Conservation (phyloP, 2,113 vertebrate species). For the Electrona antarctica region DNA sequence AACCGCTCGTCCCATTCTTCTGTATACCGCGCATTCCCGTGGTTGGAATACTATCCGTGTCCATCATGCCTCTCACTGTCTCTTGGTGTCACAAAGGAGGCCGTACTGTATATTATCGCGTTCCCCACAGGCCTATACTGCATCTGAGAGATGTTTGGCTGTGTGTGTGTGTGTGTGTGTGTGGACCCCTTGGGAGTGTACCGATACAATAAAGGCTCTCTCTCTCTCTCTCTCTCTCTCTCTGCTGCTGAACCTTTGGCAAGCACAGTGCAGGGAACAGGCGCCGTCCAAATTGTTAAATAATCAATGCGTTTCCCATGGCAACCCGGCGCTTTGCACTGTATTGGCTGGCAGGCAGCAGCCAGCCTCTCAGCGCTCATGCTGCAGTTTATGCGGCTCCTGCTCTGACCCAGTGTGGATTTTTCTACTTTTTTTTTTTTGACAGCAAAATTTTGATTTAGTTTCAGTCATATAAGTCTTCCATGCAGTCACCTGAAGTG, state of each 20-base stretch:
- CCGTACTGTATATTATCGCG: conserved; percentile 40
- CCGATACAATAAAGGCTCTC: no score
- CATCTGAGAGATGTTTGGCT: conserved; percentile 32
- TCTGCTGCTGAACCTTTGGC: conserved; percentile 62
- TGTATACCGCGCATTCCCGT: conserved; percentile 30
- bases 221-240: conserved; percentile 38
- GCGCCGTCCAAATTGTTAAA: conserved; percentile 78
- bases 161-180: no score
- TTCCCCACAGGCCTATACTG: conserved; percentile 26
- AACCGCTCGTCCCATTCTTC: conserved; percentile 41
- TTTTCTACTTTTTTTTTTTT: no score
- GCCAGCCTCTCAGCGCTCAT: conserved; percentile 56
- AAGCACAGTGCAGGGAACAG: conserved; percentile 50
- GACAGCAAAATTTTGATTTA: no score
- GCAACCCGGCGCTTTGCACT: conserved; percentile 54
- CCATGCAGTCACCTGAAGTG: neutral
- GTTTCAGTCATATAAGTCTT: conserved; percentile 16
- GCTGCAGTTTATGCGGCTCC: conserved; percentile 57
- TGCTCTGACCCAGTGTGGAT: neutral
- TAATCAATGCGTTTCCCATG: conserved; percentile 82
- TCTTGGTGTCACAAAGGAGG: conserved; percentile 37
- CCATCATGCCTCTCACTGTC: conserved; percentile 46
- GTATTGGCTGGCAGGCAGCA: conserved; percentile 57
- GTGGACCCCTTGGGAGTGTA: no score
- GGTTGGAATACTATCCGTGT: conserved; percentile 15